A percentile compares a stretch with the other conserved stretches of the same genome.
Evolutionary conservation across 2,888 invertebrate genomes (phyloP).

Genomic region (Craniophora ligustri): DNA sequence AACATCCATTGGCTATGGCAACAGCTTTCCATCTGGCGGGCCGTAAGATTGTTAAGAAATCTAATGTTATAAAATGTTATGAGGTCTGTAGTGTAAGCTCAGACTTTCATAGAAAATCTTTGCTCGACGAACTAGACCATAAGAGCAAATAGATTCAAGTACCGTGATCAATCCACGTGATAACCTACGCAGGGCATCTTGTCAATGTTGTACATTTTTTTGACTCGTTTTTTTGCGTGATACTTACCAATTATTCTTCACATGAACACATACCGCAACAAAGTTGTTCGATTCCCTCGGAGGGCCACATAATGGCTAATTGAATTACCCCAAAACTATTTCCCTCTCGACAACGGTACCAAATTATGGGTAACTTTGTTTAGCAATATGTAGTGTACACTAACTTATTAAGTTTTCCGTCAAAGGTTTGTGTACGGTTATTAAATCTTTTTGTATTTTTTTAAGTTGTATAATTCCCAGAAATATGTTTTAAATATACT

Average conservation of each 20-base stretch:
- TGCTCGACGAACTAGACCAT: no score
- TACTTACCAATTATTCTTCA: slow-evolving; percentile 49
- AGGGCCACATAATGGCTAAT: slow-evolving; percentile 54
- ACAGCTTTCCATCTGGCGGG: no score
- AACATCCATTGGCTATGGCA: no score
- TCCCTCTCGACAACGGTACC: slow-evolving; percentile 40
- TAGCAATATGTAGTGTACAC: slow-evolving; percentile 35
- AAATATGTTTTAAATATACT: no score
- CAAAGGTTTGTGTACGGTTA: slow-evolving; percentile 6
- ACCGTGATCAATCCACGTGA: no score
- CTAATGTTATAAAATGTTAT: no score
- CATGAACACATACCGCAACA: slow-evolving; percentile 41
- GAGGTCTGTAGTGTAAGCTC: no score
- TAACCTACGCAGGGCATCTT: no score
- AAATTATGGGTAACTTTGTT: slow-evolving; percentile 47
- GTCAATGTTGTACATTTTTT: slow-evolving; percentile 23
- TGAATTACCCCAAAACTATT: slow-evolving; percentile 59
- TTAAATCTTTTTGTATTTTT: not conserved
- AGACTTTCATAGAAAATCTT: no score
- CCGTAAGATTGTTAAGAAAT: no score
- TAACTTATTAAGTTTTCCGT: slow-evolving; percentile 24
- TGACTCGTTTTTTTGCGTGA: slow-evolving; percentile 35
- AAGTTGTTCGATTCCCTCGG: slow-evolving; percentile 52
- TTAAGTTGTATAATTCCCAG: no score
- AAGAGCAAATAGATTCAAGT: no score